Evolutionary conservation across 1,140 invertebrate genomes (phyloP), one percentile per base, ranked within the genome.

Genomic region (Drosophila tani): DNA sequence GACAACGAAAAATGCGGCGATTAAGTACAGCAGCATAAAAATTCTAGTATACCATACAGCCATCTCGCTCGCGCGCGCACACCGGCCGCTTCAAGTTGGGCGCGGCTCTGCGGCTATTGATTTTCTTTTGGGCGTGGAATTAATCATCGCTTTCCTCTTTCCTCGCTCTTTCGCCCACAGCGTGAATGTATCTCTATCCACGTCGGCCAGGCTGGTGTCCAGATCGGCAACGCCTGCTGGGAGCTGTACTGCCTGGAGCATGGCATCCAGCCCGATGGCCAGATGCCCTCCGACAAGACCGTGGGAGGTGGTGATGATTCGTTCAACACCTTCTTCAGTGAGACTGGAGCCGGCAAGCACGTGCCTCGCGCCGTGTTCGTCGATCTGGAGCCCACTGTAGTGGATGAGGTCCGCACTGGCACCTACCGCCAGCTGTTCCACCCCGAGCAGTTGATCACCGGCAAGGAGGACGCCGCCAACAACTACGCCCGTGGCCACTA

Each of bases 401-500:
- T 98, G 12, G 97, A 96, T 96, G 96, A 97, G 93, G 96, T 97
- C 51, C 95, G 96, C 69, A 97, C 96, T 63, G 96, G 96, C 73
- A 96, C 96, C 57, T 97, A 97, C 94, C 94, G 96, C 51, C 96
- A 97, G 93, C 94, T 97, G 75, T 98, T 97, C 94, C 96, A 97
- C 92, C 97, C 96, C 56, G 96, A 97, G 93, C 96, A 97, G 93
- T 94, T 97, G 84, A 96, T 97, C 92, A 97, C 96, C 80, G 96
- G 96, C 59, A 97, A 97, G 92, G 97, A 98, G 93, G 97, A 98
- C 93, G 97, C 97, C 32, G 97, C 97, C 63, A 98, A 97, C 93
- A 98, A 98, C 94, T 97, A 97, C 82, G 97, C 96, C 35, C 94
- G 97, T 82, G 97, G 97, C 58, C 97, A 98, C 93, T 98, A 98